Conservation (phyloP, 2,797 vertebrate genomes). For the Poeciliopsis presidionis region DNA sequence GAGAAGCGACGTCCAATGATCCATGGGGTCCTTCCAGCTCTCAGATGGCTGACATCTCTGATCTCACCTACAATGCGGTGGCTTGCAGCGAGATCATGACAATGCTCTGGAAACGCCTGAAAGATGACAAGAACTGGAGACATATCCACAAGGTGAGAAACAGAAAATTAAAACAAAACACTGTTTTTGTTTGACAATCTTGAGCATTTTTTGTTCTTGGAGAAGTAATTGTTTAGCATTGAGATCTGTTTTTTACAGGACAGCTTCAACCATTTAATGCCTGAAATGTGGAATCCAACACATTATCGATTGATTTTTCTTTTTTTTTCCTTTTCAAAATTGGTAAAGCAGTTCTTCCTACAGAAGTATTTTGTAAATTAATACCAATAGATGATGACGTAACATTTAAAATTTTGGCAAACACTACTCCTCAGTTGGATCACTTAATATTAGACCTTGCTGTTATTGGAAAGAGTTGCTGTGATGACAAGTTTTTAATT, state of each 20-base stretch:
- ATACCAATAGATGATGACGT: neutral
- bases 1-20: slow-evolving; percentile 97
- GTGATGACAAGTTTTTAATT: neutral
- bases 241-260: neutral
- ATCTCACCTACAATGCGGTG: slow-evolving; percentile 96
- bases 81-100: slow-evolving; percentile 98
- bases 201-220: neutral
- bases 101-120: slow-evolving; percentile 98
- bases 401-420: neutral
- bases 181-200: neutral
- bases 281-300: neutral
- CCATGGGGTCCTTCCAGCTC: slow-evolving; percentile 98
- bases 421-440: neutral
- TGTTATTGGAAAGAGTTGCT: neutral
- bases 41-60: slow-evolving; percentile 96
- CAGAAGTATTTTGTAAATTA: neutral
- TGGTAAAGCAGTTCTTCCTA: neutral
- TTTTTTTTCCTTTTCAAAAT: neutral
- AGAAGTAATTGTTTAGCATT: neutral
- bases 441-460: neutral
- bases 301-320: neutral
- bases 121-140: slow-evolving; percentile 97
- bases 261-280: neutral
- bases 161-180: neutral
- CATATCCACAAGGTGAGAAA: slow-evolving; percentile 91